Base-by-base conservation (phyloP, 1,140 invertebrate species). In the Protaetia brevitarsis region DNA sequence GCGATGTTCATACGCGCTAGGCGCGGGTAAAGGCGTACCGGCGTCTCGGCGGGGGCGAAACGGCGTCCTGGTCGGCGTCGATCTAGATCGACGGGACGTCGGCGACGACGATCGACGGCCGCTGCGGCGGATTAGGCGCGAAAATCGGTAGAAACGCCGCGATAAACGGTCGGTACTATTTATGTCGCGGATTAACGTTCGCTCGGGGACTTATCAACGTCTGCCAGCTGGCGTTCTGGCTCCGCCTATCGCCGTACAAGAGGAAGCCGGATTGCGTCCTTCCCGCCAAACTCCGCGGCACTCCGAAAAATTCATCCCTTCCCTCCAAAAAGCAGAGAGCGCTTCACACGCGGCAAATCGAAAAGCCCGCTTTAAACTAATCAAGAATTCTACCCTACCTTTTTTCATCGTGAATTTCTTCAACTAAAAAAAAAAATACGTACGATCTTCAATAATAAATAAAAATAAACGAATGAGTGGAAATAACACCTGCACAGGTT, bases 191-290 rank as follows among this genome's bases (percentile, higher is more conserved):
- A 81, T 73, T 66, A 73, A 79, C 73, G 75, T 71, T 74, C 67
- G 72, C 65, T 67, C 70, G 71, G 74, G 73, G 75, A 76, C 75
- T 78, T 78, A 78, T 80, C 79, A 80, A 81, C 82, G 82, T 83
- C 82, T 83, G 81, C 83, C 83, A 84, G 83, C 82, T 84, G 82
- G 78, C 77, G 67, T 66, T 75, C 69, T 68, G 68, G 76, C 80
- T 79, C 79, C 81, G 80, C 81, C 80, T 66, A 64, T 56, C 29
- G 36, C 23, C 41, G 41, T 64, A 64, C 66, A 63, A 41, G 64
- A 61, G 45, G 60, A 67, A 64, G 30, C 57, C 63, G 26, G 63
- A 60, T 59, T 29, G 58, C 61, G 69, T 70, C 68, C 72, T 70
- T 72, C 73, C 69, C 71, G 69, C 69, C 69, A 68, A 69, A 67